phyloP scores from a whole-genome alignment of 2,113 vertebrate species.

The Agapornis roseicollis region DNA sequence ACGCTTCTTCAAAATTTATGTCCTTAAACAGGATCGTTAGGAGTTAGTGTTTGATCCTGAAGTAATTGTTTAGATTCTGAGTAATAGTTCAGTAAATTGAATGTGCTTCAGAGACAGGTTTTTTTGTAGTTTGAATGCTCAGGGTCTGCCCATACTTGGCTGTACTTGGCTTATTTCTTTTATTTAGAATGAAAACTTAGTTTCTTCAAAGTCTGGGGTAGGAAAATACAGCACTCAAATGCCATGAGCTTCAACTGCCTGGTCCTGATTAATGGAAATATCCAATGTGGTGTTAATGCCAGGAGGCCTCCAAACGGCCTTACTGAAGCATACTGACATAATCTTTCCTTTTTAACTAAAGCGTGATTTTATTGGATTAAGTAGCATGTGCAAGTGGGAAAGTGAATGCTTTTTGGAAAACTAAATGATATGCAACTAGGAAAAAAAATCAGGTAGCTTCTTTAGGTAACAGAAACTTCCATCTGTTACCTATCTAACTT shows the following conservation, averaged over 20 bases:
- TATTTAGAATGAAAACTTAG: neutral
- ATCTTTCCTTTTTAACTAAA: neutral
- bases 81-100: neutral
- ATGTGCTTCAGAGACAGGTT: neutral
- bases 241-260: neutral
- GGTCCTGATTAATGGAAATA: neutral
- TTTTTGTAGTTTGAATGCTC: neutral
- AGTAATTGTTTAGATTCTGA: neutral
- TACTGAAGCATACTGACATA: neutral
- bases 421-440: neutral
- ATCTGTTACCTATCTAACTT: neutral
- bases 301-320: neutral
- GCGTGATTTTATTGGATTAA: neutral
- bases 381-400: neutral
- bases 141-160: neutral
- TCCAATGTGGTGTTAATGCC: neutral
- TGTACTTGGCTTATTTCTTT: neutral
- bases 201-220: neutral
- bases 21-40: neutral
- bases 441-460: neutral
- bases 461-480: neutral
- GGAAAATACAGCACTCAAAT: neutral
- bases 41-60: neutral
- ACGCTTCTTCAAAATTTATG: neutral
- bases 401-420: neutral